Evolutionary conservation across 2,888 invertebrate species (phyloP).

Genomic region (Lumbricus terrestris): DNA sequence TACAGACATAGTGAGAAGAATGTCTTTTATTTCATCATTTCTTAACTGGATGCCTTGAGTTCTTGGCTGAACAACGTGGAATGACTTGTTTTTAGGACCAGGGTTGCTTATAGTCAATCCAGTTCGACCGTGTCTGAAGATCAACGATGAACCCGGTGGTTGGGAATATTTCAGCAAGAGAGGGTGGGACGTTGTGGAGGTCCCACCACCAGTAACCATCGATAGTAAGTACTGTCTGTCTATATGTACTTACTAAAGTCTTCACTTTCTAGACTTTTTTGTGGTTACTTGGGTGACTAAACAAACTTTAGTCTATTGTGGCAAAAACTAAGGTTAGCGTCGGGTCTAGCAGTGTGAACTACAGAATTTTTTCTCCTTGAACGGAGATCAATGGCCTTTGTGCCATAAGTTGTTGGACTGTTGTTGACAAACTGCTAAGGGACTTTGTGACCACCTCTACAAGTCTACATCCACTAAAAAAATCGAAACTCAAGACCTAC

Average conservation of each 20-base stretch:
- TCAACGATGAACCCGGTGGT: slow-evolving; percentile 26
- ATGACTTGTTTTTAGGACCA: slow-evolving; percentile 25
- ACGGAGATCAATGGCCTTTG: no score
- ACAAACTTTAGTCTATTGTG: neutral
- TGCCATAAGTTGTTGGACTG: no score
- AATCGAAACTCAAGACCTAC: no score
- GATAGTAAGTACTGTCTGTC: slow-evolving; percentile 24
- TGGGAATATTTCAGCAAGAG: slow-evolving; percentile 33
- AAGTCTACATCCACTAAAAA: no score
- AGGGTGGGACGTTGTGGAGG: slow-evolving; percentile 35
- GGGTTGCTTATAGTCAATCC: slow-evolving; percentile 29
- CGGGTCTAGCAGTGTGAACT: no score
- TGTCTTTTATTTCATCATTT: neutral
- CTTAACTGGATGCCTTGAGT: neutral
- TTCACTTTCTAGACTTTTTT: neutral
- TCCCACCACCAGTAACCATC: slow-evolving; percentile 26
- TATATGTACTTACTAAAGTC: neutral
- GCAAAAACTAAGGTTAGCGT: neutral
- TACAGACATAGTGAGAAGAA: no score
- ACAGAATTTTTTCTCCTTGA: no score
- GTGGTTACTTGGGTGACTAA: neutral
- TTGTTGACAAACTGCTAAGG: neutral
- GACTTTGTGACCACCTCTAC: neutral
- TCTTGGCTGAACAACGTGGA: neutral
- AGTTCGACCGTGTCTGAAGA: slow-evolving; percentile 28